Evolutionary conservation across 2,888 invertebrate species (phyloP).

Genomic region (Buathra laborator): DNA sequence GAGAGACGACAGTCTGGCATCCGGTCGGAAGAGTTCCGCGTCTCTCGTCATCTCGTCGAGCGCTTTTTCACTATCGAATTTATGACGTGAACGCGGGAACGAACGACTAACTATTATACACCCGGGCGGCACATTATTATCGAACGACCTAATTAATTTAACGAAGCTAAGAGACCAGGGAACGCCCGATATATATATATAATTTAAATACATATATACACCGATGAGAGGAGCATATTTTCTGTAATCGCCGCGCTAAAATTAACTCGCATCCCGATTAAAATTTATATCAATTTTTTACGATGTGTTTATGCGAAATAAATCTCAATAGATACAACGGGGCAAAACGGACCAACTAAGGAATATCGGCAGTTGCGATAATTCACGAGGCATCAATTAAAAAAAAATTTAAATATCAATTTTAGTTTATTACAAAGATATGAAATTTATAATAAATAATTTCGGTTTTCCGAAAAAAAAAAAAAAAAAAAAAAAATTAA

Average conservation of each 20-base stretch:
- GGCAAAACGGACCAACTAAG: too few species aligned
- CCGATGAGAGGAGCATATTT: conserved; percentile 13
- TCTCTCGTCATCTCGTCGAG: conserved; percentile 34
- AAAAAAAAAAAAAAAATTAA: too few species aligned
- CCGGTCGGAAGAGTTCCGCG: conserved; percentile 57
- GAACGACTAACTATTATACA: conserved; percentile 43
- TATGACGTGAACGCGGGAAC: conserved; percentile 53
- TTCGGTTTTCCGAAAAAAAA: too few species aligned
- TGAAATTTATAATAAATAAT: too few species aligned
- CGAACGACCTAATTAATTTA: conserved; percentile 78
- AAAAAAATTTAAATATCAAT: too few species aligned
- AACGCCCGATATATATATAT: not conserved
- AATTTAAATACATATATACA: not conserved
- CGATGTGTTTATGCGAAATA: not conserved
- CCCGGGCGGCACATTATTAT: conserved; percentile 69
- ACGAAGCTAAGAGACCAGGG: conserved; percentile 63
- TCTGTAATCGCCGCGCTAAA: conserved; percentile 47
- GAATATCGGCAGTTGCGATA: too few species aligned
- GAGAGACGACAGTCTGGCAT: conserved; percentile 48
- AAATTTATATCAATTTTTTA: conserved; percentile 34
- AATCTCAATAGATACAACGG: too few species aligned
- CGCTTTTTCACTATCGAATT: conserved; percentile 63
- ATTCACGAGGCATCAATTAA: too few species aligned
- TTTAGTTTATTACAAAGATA: too few species aligned
- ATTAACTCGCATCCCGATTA: conserved; percentile 38